Base-by-base conservation (phyloP, 92 coral and sea anemone genomes). In the Nematostella vectensis region DNA sequence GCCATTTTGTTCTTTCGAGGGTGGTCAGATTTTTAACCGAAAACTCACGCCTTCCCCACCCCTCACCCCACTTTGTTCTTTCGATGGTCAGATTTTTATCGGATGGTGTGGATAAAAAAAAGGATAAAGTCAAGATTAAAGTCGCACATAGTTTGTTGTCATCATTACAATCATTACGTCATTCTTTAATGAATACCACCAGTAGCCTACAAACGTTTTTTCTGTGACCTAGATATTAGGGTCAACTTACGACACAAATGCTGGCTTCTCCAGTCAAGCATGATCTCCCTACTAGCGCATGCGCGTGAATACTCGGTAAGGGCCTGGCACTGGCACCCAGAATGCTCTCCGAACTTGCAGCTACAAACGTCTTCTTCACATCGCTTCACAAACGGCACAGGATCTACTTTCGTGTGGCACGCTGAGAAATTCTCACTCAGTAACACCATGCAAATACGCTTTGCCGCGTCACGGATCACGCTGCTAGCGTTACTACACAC, bases 241-340 rank as follows among this genome's bases (percentile, higher is more conserved):
- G n/a, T n/a, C n/a, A 47, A 81, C 89, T 77, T 82, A 82, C 89
- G 84, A 47, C 89, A 82, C 54, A 82, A 39, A 19, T 50, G 56
- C 29, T 61, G 54, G 43, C 50, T 71, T 29, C 89, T 82, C 89
- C 89, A 82, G 28, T 70, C 37, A 38, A 82, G 31, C 62, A 77
- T 54, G 28, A 82, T 44, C 12, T 78, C 82, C 59, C 37, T 57
- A 45, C 47, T 76, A 25, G 89, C 89, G 70, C 89, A 82, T 71
- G 84, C 89, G 40, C 89, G 74, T 30, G 82, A 73, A 67, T 82
- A 82, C 52, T 82, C 83, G 16, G 89, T 82, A 66, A 82, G 48
- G 10, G 89, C 74, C 18, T 77, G 72, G 29, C 89, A 82, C 30
- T 66, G 74, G 42, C 89, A 77, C 22, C 74, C 73, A 43, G 84